phyloP scores from a whole-genome alignment of 1,140 invertebrate species.

The Eulimnadia texana region DNA sequence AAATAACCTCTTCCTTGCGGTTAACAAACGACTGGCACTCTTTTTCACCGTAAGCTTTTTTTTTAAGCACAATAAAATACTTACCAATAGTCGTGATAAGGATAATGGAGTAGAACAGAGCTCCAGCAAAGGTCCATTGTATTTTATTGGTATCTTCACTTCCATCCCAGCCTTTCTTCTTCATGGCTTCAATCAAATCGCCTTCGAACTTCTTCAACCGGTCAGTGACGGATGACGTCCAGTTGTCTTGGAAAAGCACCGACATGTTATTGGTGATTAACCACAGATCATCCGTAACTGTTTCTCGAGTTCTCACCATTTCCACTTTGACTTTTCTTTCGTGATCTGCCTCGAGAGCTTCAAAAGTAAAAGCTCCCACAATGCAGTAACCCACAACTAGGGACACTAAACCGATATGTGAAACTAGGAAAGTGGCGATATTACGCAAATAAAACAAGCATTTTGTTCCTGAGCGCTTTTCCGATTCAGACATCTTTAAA shows the following conservation, averaged over 20 bases:
- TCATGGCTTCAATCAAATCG: slow-evolving; percentile 64
- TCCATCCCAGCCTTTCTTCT: slow-evolving; percentile 81
- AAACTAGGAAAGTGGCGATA: slow-evolving; percentile 68
- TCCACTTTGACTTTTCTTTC: slow-evolving; percentile 53
- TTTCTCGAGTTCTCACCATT: slow-evolving; percentile 51
- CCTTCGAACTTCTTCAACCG: slow-evolving; percentile 55
- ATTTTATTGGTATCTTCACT: slow-evolving; percentile 54
- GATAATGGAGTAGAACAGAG: slow-evolving; percentile 91
- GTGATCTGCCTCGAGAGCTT: slow-evolving; percentile 25
- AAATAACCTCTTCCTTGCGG: neutral
- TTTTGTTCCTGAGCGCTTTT: neutral
- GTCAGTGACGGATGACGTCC: slow-evolving; percentile 39
- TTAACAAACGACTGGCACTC: neutral
- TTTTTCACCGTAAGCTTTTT: neutral
- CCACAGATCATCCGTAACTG: slow-evolving; percentile 67
- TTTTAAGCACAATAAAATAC: slow-evolving; percentile 21
- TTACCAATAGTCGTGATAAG: slow-evolving; percentile 93
- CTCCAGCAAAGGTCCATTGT: slow-evolving; percentile 80
- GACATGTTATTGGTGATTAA: slow-evolving; percentile 46
- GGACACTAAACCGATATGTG: slow-evolving; percentile 71
- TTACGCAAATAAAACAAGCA: slow-evolving; percentile 51
- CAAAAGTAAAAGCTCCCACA: slow-evolving; percentile 70
- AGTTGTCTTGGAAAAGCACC: slow-evolving; percentile 52
- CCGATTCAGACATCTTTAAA: neutral
- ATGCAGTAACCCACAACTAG: slow-evolving; percentile 78